phyloP scores from a whole-genome alignment of 2,113 vertebrate species.

The Aegotheles bennettii region DNA sequence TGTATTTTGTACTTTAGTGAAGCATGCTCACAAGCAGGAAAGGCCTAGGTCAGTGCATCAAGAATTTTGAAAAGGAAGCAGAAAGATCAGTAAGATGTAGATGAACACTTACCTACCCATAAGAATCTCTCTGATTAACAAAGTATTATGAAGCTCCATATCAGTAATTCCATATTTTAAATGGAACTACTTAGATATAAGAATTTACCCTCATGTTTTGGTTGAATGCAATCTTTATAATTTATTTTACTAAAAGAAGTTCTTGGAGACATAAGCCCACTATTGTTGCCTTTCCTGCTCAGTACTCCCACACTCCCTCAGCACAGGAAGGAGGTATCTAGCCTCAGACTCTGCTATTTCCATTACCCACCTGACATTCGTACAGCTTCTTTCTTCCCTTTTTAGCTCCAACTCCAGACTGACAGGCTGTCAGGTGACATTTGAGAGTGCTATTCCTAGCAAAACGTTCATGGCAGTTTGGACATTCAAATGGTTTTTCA shows the following conservation, averaged over 20 bases:
- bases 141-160: neutral
- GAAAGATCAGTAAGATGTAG: neutral
- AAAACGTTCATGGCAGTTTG: conserved; percentile 95
- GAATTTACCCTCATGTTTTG: neutral
- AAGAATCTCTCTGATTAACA: neutral
- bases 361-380: conserved; percentile 92
- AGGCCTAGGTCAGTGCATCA: neutral
- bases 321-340: neutral
- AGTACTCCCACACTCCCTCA: neutral
- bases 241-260: neutral
- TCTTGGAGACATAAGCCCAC: neutral
- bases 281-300: neutral
- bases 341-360: neutral
- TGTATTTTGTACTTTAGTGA: neutral
- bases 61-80: neutral
- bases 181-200: neutral
- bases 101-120: neutral
- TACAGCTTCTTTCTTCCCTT: conserved; percentile 98
- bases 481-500: conserved; percentile 97
- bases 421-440: conserved; percentile 95
- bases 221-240: neutral
- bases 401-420: conserved; percentile 93
- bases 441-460: conserved; percentile 96
- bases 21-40: neutral
- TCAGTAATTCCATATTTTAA: neutral